Conservation (phyloP, 2,888 invertebrate genomes). For the Protula sp. region DNA sequence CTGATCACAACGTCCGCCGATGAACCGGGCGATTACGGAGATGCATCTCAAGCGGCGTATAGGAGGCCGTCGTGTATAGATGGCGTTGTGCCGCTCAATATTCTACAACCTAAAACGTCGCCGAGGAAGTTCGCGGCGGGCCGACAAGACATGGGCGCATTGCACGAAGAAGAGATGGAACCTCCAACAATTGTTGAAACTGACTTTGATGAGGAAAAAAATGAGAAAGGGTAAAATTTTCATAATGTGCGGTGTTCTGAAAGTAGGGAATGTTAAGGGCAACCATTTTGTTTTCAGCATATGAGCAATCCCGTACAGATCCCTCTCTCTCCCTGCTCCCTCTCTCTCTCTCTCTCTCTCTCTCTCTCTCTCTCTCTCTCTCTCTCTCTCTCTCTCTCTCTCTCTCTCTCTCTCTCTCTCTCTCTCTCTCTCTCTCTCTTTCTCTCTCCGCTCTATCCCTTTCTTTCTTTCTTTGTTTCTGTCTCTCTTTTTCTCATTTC, state of each 20-base stretch:
- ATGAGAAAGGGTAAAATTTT: not conserved
- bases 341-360: not conserved
- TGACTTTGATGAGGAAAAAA: conserved; percentile 10
- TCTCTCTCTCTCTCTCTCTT: not conserved
- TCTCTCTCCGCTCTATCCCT: too few species aligned
- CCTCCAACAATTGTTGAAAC: conserved; percentile 13
- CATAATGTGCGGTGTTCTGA: too few species aligned
- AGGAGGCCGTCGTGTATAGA: conserved; percentile 31
- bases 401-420: not conserved
- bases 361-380: not conserved
- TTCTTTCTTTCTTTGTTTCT: too few species aligned
- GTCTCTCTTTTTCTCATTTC: not conserved
- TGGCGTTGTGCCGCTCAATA: conserved; percentile 10
- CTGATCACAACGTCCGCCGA: not conserved
- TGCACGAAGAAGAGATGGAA: conserved; percentile 7
- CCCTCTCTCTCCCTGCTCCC: not conserved
- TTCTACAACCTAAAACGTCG: not conserved
- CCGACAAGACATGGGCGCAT: not conserved
- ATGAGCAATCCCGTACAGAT: too few species aligned
- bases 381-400: not conserved
- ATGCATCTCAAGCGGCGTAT: conserved; percentile 3
- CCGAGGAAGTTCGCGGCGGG: not conserved
- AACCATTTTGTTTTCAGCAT: too few species aligned
- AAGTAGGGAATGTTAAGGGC: too few species aligned
- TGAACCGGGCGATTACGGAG: not conserved